A percentile compares a stretch with the other conserved stretches of the same genome.
phyloP scores from a whole-genome alignment of 2,888 invertebrate species.

The Linnaemya tessellans region DNA sequence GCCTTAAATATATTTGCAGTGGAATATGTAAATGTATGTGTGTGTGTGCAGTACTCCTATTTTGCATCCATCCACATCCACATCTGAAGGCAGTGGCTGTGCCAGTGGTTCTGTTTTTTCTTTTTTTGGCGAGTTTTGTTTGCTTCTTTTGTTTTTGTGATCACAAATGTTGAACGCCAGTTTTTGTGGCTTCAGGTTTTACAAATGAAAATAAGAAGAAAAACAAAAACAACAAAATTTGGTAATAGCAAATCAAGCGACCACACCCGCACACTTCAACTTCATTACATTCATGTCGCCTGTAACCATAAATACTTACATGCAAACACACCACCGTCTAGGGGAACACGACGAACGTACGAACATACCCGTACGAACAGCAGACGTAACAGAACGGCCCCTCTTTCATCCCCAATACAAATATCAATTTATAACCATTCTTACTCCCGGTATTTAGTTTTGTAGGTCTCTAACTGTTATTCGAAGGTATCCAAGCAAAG shows the following conservation, averaged over 20 bases:
- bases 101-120: slow-evolving; percentile 23
- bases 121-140: too few relatives aligned
- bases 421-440: slow-evolving; percentile 69
- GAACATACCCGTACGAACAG: background rate
- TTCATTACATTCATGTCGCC: slow-evolving; percentile 84
- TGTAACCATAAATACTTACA: slow-evolving; percentile 79
- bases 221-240: slow-evolving; percentile 61
- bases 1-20: slow-evolving; percentile 47
- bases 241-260: slow-evolving; percentile 77
- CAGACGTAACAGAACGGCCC: slow-evolving; percentile 3
- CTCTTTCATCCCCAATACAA: slow-evolving; percentile 31
- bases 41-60: slow-evolving; percentile 41
- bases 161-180: slow-evolving; percentile 68
- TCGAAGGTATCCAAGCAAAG: slow-evolving; percentile 65
- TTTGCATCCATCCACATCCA: slow-evolving; percentile 55
- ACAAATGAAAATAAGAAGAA: slow-evolving; percentile 35
- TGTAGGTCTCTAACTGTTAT: slow-evolving; percentile 73
- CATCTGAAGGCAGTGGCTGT: slow-evolving; percentile 44
- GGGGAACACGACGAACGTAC: slow-evolving; percentile 7
- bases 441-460: slow-evolving; percentile 73
- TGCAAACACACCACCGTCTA: slow-evolving; percentile 57
- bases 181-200: slow-evolving; percentile 65
- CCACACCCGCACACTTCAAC: slow-evolving; percentile 84
- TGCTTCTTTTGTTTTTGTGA: slow-evolving; percentile 14
- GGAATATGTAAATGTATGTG: slow-evolving; percentile 14